Conservation (phyloP, 2,113 vertebrate species). For the Malurus elegans region DNA sequence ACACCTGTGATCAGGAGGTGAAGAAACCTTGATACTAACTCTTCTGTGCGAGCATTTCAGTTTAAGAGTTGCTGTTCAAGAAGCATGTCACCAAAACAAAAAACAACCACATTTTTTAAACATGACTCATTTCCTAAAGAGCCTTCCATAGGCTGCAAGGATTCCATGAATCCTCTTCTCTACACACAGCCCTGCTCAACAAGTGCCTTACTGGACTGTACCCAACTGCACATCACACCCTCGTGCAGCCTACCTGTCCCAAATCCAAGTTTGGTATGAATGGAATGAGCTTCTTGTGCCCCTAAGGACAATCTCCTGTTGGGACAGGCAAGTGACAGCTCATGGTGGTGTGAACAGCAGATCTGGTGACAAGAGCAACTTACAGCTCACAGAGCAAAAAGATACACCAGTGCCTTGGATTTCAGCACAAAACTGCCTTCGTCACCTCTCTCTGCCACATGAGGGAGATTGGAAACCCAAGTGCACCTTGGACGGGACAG, state of each 20-base stretch:
- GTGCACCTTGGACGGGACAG: neutral
- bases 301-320: neutral
- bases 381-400: neutral
- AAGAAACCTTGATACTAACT: neutral
- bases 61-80: neutral
- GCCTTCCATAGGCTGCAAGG: neutral
- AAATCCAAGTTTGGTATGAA: neutral
- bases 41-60: neutral
- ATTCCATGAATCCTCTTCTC: rapidly evolving
- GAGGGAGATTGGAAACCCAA: neutral
- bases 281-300: neutral
- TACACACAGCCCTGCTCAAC: neutral
- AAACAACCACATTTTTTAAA: neutral
- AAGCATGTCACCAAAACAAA: neutral
- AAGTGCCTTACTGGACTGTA: neutral
- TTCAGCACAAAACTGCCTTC: neutral
- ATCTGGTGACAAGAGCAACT: neutral
- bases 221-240: neutral
- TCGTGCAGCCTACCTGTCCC: neutral
- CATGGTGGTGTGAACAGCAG: neutral
- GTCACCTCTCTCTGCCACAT: neutral
- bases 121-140: neutral
- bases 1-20: neutral
- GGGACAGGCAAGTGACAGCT: neutral
- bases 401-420: neutral